Percentiles rank a stretch among this genome's conserved stretches.
Evolutionary conservation across 2,113 vertebrate species (phyloP).

Genomic region (Zosterops japonicus): DNA sequence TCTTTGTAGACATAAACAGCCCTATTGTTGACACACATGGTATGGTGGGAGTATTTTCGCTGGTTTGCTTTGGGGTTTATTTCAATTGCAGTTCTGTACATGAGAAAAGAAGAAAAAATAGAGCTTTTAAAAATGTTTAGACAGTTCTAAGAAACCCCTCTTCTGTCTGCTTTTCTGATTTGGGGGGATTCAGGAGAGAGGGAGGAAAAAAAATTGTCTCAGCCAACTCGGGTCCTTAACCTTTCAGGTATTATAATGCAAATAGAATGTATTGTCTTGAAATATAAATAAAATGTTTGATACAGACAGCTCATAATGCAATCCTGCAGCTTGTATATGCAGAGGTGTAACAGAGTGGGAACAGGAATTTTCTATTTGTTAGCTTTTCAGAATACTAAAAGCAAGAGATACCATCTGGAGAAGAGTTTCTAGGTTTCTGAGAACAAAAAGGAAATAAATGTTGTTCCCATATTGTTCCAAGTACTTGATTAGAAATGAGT

Average conservation of each 20-base stretch:
- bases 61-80: background rate
- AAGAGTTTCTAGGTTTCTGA: background rate
- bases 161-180: background rate
- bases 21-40: background rate
- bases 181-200: background rate
- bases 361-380: background rate
- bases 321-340: background rate
- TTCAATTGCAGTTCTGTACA: background rate
- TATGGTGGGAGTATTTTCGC: background rate
- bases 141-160: background rate
- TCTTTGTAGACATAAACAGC: background rate
- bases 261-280: background rate
- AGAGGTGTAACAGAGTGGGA: background rate
- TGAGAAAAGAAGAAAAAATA: fast-evolving
- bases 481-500: constrained; percentile 10
- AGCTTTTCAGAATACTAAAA: background rate
- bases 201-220: background rate
- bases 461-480: background rate
- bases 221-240: background rate
- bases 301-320: background rate
- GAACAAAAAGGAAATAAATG: background rate
- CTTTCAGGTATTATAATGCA: background rate
- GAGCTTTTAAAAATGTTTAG: background rate
- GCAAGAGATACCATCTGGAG: constrained; percentile 21
- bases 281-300: background rate